Evolutionary conservation across 2,113 vertebrate genomes (phyloP).

Genomic region (Rousettus leschenaultii): DNA sequence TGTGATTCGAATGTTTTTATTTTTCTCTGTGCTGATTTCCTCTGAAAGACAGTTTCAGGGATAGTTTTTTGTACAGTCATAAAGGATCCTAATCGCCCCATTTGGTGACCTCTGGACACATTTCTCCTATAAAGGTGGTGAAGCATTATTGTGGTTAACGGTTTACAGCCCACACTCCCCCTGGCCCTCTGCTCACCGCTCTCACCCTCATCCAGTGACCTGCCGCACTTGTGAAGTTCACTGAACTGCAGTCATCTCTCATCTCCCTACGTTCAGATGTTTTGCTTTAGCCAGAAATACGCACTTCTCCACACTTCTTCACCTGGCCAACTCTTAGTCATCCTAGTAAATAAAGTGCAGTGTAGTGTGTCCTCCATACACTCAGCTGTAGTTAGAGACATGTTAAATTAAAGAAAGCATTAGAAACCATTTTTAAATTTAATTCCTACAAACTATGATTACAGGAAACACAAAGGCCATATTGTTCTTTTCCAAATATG

Average conservation of each 20-base stretch:
- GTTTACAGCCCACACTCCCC: background rate
- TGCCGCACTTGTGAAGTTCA: no score
- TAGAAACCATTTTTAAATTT: background rate
- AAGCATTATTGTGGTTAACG: background rate
- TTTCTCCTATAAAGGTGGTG: no score
- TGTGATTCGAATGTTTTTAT: background rate
- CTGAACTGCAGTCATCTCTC: background rate
- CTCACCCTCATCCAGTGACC: accelerated
- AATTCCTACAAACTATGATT: background rate
- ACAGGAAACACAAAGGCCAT: background rate
- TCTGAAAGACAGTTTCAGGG: background rate
- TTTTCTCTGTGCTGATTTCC: background rate
- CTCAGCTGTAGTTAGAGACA: no score
- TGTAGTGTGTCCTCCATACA: accelerated
- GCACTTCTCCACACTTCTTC: background rate
- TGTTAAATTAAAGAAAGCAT: background rate
- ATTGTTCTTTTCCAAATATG: no score
- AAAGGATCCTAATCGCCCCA: accelerated
- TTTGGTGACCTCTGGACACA: background rate
- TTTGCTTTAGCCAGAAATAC: background rate
- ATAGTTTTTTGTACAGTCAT: background rate
- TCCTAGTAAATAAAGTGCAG: accelerated
- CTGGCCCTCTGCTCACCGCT: background rate
- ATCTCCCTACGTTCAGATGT: no score
- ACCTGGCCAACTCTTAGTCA: background rate